Evolutionary conservation across 2,113 vertebrate genomes (phyloP).

Genomic region (Tyto alba): DNA sequence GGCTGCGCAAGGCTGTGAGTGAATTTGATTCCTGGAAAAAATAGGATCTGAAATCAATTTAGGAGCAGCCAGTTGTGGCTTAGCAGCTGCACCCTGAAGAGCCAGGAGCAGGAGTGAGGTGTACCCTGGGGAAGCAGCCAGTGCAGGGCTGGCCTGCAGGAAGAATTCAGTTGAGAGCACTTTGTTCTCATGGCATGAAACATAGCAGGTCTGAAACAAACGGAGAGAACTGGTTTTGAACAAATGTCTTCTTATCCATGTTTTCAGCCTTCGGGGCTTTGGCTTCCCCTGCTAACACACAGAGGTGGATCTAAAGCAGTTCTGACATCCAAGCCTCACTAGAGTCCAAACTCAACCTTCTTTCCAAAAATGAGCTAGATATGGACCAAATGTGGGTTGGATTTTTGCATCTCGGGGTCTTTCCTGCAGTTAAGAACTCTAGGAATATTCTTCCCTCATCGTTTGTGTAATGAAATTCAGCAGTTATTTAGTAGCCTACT

Average conservation of each 20-base stretch:
- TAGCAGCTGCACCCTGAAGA: not conserved
- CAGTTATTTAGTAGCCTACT: not conserved
- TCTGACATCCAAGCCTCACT: not conserved
- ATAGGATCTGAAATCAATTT: constrained; percentile 15
- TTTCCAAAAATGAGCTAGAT: not conserved
- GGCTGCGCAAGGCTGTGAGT: not conserved
- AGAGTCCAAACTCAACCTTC: not conserved
- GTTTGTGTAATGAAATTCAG: not conserved
- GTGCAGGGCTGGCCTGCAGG: not conserved
- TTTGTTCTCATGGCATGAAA: not conserved
- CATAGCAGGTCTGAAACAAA: not conserved
- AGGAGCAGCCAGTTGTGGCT: not conserved
- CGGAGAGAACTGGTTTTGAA: not conserved
- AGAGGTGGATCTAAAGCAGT: not conserved
- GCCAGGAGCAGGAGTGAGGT: not conserved
- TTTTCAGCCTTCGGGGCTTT: not conserved
- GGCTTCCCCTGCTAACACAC: not conserved
- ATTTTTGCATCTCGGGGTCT: not conserved
- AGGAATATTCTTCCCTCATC: not conserved
- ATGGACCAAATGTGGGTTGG: rapidly evolving
- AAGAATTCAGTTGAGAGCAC: not conserved
- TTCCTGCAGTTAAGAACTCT: not conserved
- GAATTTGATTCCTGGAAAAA: not conserved
- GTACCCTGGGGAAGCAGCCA: not conserved
- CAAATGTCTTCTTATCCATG: not conserved